Evolutionary conservation across 2,797 vertebrate genomes (phyloP).

Genomic region (Diceros bicornis): DNA sequence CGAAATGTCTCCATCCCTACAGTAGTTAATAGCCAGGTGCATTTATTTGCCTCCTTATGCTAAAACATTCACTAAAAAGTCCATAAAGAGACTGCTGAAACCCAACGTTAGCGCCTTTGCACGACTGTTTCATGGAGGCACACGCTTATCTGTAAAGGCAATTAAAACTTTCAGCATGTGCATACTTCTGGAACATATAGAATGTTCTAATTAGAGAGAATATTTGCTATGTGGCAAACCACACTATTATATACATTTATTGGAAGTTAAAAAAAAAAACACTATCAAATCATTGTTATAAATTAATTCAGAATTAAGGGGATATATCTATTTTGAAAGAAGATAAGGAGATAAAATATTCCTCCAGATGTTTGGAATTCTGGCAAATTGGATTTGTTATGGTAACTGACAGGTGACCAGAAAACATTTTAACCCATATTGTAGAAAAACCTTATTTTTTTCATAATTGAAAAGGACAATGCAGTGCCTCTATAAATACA

Average conservation of each 20-base stretch:
- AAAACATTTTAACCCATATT: constrained; percentile 42
- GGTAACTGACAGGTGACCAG: constrained; percentile 41
- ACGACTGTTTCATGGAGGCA: constrained; percentile 2
- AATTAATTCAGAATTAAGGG: constrained; percentile 51
- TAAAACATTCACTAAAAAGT: constrained; percentile 58
- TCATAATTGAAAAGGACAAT: neutral
- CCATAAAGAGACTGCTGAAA: constrained; percentile 66
- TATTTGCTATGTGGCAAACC: neutral
- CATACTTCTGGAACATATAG: neutral
- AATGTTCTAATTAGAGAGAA: neutral
- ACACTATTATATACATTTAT: constrained; percentile 12
- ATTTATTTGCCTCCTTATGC: constrained; percentile 51
- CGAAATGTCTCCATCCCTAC: constrained; percentile 71
- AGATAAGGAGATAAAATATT: constrained; percentile 9
- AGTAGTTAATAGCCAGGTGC: constrained; percentile 68
- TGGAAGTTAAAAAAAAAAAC: constrained; percentile 8
- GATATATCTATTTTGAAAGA: constrained; percentile 44
- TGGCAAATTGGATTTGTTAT: constrained; percentile 17
- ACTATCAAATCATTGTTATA: constrained; percentile 4
- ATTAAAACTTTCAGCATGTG: neutral
- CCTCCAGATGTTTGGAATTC: constrained; percentile 42
- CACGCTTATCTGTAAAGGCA: neutral
- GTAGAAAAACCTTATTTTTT: constrained; percentile 23
- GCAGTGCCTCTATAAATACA: neutral
- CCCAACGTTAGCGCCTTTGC: neutral